Evolutionary conservation across 2,113 vertebrate species (phyloP), one percentile per base, ranked within the genome.

Genomic region (Protobothrops flavoviridis): DNA sequence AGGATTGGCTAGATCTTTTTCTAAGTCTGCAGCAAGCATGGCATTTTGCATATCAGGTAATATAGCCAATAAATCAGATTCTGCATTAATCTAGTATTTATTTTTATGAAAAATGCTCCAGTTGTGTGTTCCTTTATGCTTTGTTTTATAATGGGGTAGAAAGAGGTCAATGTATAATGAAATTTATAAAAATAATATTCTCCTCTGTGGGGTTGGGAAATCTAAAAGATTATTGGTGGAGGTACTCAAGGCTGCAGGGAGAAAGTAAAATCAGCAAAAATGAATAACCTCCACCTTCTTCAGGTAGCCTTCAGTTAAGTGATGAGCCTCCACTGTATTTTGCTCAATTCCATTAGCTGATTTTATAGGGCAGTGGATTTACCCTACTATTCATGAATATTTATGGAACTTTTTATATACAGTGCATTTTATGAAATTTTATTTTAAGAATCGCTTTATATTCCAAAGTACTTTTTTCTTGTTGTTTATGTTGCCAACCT

Each of bases 1-100:
- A 81, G 17, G 17, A 43, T 81, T 81, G 33, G 74, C 33, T 43
- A 43, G 39, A 81, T 43, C 74, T 81, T 43, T 81, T 81, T 43
- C 74, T 81, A 43, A 39, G 8, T 81, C 33, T 81, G 74, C 74
- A 81, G 74, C 74, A 81, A 81, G 74, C 74, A 81, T 81, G 74
- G 74, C 33, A 43, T 81, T 81, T 81, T 81, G 33, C 74, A 21
- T 81, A 43, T 21, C 33, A 43, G 7, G 39, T 81, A 81, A 81
- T 81, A 3, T 43, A 81, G n/a, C 17, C 33, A 81, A 43, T 10
- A 33, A 81, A 81, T 81, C 33, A 81, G 8, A 10, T 81, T 81
- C 17, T 43, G 33, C 74, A 81, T 21, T 81, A 81, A 81, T 39
- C 69, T 39, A 5, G 0, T 0, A 93, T 0, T 0, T 56, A 0